Conservation (phyloP, 2,797 vertebrate genomes). For the Bradypodion pumilum region DNA sequence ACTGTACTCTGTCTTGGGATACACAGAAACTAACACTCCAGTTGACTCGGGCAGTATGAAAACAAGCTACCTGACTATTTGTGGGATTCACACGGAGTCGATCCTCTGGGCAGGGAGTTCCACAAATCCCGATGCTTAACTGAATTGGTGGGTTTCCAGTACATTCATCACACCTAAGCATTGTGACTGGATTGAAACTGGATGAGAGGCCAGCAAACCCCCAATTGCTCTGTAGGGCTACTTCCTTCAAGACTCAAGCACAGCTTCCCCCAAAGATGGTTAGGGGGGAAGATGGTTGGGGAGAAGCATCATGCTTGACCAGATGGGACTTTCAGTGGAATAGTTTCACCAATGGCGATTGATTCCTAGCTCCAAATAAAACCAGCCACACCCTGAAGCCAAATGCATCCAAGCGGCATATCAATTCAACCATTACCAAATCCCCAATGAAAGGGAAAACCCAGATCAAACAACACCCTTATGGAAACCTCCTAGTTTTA, state of each 20-base stretch:
- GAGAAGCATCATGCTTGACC: not conserved
- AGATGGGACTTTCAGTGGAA: not conserved
- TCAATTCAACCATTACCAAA: not conserved
- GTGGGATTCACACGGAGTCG: too few relatives aligned
- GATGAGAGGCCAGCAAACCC: not conserved
- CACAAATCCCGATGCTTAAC: not conserved
- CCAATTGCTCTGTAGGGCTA: not conserved
- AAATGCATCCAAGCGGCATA: not conserved
- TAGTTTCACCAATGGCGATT: not conserved
- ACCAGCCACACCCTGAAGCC: not conserved
- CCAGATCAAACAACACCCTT: not conserved
- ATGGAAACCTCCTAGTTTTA: not conserved
- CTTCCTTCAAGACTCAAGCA: fast-evolving
- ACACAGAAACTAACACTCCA: not conserved
- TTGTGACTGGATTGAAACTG: too few relatives aligned
- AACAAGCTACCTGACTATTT: not conserved
- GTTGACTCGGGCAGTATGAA: not conserved
- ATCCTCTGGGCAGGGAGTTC: too few relatives aligned
- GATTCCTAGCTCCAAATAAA: not conserved
- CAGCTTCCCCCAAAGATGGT: not conserved
- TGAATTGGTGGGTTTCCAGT: not conserved
- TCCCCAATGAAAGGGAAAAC: not conserved
- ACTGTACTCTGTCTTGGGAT: too few relatives aligned
- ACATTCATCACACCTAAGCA: not conserved
- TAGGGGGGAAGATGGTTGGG: not conserved